phyloP scores from a whole-genome alignment of 2,797 vertebrate species.

The Helarctos malayanus region DNA sequence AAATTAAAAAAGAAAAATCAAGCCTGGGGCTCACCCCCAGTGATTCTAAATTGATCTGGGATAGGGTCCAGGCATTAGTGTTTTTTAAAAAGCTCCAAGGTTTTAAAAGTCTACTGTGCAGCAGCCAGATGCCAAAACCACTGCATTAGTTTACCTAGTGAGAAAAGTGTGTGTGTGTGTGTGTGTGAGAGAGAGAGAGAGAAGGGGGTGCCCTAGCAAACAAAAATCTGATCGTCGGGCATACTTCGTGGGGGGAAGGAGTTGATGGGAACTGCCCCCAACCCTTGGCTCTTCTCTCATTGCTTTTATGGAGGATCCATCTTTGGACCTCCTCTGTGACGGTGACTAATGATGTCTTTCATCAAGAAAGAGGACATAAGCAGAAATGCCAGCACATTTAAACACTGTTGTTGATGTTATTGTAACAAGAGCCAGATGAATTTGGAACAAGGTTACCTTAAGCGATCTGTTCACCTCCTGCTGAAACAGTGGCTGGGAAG shows the following conservation, averaged over 20 bases:
- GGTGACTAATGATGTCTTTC: slow-evolving; percentile 61
- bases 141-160: neutral
- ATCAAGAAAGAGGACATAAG: slow-evolving; percentile 65
- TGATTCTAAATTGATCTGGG: slow-evolving; percentile 49
- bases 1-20: slow-evolving; percentile 18
- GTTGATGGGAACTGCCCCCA: neutral
- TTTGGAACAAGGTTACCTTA: slow-evolving; percentile 29
- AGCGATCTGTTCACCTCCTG: slow-evolving; percentile 8
- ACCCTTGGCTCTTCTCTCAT: neutral
- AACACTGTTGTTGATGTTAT: neutral
- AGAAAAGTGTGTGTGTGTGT: neutral
- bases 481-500: neutral
- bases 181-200: neutral
- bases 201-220: neutral
- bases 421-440: slow-evolving; percentile 22
- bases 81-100: neutral
- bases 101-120: slow-evolving; percentile 55
- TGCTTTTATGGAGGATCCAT: neutral
- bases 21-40: slow-evolving; percentile 4
- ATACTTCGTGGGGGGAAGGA: neutral
- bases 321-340: slow-evolving; percentile 20
- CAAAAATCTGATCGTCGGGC: neutral
- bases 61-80: slow-evolving; percentile 30
- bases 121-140: neutral
- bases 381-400: slow-evolving; percentile 33